Conservation (phyloP, 2,797 vertebrate species). For the Falco rusticolus region DNA sequence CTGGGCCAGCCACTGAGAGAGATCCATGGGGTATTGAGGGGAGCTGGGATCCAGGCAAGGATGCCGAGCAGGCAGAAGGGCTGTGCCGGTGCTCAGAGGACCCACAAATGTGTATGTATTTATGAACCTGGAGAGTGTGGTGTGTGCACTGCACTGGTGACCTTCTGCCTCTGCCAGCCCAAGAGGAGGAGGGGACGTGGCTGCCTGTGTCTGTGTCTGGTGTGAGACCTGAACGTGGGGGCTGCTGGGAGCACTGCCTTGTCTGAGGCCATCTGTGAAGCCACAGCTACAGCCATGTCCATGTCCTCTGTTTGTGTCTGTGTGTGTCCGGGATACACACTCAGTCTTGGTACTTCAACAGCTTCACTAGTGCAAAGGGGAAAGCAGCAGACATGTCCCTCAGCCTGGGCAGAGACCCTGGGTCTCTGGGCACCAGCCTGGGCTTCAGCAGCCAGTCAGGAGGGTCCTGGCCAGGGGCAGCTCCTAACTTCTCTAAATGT, state of each 20-base stretch:
- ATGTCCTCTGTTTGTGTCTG: background rate
- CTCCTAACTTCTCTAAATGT: background rate
- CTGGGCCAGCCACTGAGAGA: rapidly evolving
- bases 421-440: rapidly evolving
- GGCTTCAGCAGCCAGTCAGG: background rate
- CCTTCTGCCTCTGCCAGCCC: background rate
- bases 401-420: background rate
- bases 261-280: no score
- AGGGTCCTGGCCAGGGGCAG: background rate
- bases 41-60: rapidly evolving
- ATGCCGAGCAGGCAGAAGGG: rapidly evolving
- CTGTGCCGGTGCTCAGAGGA: background rate
- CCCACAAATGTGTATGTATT: rapidly evolving
- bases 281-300: background rate
- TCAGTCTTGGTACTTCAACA: background rate
- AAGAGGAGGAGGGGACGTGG: background rate
- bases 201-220: background rate
- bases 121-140: background rate
- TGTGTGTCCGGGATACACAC: background rate
- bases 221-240: background rate
- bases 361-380: background rate
- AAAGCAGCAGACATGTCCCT: rapidly evolving
- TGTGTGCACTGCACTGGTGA: background rate
- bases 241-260: background rate
- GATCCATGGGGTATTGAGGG: background rate